Conservation (phyloP, 2,888 invertebrate species). For the Erpobdella octoculata region DNA sequence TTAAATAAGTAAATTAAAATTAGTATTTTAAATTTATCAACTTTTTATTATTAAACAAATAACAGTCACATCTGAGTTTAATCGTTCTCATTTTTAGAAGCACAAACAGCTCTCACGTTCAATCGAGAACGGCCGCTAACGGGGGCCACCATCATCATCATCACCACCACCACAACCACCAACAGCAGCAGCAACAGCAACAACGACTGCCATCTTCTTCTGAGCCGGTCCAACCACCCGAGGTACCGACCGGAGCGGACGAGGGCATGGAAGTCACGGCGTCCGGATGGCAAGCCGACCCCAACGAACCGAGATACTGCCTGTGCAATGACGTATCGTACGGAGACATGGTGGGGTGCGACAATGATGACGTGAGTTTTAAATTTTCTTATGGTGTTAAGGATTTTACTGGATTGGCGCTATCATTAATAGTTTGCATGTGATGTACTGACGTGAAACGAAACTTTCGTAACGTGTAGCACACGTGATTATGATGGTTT, state of each 20-base stretch:
- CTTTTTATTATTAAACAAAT: too few relatives aligned
- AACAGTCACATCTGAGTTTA: background rate
- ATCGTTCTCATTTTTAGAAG: too few relatives aligned
- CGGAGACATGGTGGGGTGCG: constrained; percentile 98
- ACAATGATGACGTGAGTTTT: constrained; percentile 79
- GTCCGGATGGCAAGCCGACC: constrained; percentile 80
- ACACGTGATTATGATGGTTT: too few relatives aligned
- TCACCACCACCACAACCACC: background rate
- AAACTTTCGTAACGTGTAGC: too few relatives aligned
- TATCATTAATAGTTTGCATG: too few relatives aligned
- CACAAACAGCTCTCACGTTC: background rate
- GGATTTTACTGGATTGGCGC: background rate
- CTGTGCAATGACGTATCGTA: constrained; percentile 94
- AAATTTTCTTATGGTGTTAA: background rate
- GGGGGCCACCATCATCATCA: background rate
- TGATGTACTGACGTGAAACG: too few relatives aligned
- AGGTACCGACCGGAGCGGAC: constrained; percentile 41
- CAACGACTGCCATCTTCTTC: background rate
- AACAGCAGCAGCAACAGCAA: constrained; percentile 28
- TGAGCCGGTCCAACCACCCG: constrained; percentile 56
- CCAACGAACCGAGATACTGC: constrained; percentile 90
- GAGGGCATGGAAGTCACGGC: constrained; percentile 44
- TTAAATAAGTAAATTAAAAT: too few relatives aligned
- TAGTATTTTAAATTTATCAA: too few relatives aligned
- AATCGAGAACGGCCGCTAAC: background rate